A percentile compares a stretch with the other conserved stretches of the same genome.
These are phyloP conservation scores for Cynocephalus volans DNA, from an alignment of 2,113 vertebrate species.

Conservation along the genomic window DNA sequence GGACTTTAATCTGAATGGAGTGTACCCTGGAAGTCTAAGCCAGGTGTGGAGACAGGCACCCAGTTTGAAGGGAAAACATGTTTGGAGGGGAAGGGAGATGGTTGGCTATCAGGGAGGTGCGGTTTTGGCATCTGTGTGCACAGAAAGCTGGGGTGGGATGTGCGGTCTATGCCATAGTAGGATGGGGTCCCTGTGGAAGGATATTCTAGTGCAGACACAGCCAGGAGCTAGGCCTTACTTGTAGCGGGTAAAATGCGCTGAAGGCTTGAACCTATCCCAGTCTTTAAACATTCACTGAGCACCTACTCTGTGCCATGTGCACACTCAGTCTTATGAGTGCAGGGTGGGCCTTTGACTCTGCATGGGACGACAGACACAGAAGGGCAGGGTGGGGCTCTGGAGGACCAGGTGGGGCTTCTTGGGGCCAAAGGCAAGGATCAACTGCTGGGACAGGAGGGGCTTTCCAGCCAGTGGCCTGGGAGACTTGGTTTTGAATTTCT, in stretches of 20 bases:
- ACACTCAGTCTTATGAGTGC: neutral
- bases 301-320: neutral
- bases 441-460: slow-evolving; percentile 80
- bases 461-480: slow-evolving; percentile 77
- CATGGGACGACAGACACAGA: neutral
- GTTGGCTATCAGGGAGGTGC: neutral
- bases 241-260: neutral
- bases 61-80: neutral
- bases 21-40: neutral
- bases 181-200: neutral
- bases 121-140: neutral
- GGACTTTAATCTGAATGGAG: neutral
- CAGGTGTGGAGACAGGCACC: neutral
- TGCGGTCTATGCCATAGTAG: neutral
- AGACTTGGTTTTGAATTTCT: slow-evolving; percentile 83
- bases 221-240: neutral
- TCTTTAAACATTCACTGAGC: neutral
- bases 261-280: neutral
- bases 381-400: slow-evolving; percentile 8
- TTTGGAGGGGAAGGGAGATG: neutral
- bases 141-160: neutral
- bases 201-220: neutral
- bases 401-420: slow-evolving; percentile 53
- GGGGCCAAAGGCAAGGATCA: slow-evolving; percentile 78
- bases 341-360: slow-evolving; percentile 37